Percentiles rank a stretch among this genome's conserved stretches.
These are phyloP conservation scores for Calycopis cecrops DNA, from an alignment of 1,140 invertebrate species.

Conservation along the genomic window DNA sequence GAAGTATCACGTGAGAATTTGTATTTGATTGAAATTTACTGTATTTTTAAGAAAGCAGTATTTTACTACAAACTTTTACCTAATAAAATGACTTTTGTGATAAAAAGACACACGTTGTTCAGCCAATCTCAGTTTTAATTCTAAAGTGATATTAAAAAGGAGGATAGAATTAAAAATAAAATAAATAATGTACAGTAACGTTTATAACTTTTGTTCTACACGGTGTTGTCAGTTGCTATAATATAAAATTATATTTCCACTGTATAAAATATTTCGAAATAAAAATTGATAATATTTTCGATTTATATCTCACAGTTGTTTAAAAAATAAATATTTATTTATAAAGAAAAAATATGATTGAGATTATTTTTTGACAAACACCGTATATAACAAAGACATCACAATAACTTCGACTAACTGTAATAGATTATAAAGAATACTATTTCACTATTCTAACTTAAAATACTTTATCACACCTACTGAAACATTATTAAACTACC, in stretches of 20 bases:
- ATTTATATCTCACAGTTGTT: too few species aligned
- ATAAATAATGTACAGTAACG: slow-evolving; percentile 4
- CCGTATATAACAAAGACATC: not conserved
- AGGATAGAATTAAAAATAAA: not conserved
- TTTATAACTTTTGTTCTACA: not conserved
- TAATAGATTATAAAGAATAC: slow-evolving; percentile 9
- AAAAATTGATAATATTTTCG: too few species aligned
- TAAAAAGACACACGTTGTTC: too few species aligned
- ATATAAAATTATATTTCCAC: too few species aligned
- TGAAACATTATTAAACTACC: not conserved
- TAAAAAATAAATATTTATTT: too few species aligned
- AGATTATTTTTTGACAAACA: not conserved
- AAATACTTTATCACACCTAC: not conserved
- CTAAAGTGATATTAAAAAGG: not conserved
- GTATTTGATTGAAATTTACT: not conserved
- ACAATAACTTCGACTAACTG: not conserved
- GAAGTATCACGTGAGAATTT: not conserved
- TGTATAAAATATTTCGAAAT: too few species aligned
- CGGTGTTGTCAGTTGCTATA: not conserved
- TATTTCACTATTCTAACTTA: not conserved
- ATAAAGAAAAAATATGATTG: too few species aligned
- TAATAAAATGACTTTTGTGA: too few species aligned
- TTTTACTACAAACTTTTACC: too few species aligned
- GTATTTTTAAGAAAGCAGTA: not conserved
- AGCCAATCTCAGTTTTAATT: not conserved